Conservation (phyloP, 2,113 vertebrate genomes). For the Pardalotus punctatus region DNA sequence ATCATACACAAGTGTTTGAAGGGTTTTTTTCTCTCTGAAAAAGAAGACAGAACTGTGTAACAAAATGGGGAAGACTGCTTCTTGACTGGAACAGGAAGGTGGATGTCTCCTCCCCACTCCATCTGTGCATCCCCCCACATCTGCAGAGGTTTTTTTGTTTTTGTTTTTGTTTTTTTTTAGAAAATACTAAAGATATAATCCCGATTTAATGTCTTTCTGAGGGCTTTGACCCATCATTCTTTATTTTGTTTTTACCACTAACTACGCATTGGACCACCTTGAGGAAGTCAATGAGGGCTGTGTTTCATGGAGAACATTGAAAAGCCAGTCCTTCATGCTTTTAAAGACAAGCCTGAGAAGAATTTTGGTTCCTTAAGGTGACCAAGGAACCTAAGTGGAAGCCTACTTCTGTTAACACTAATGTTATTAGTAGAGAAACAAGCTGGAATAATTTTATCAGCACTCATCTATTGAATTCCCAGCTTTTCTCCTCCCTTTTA, state of each 20-base stretch:
- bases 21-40: neutral
- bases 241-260: neutral
- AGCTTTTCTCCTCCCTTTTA: neutral
- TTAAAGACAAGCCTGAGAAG: neutral
- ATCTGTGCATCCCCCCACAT: rapidly evolving
- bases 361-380: neutral
- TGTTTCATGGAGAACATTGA: neutral
- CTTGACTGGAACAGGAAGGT: neutral
- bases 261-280: neutral
- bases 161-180: neutral
- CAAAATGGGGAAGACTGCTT: neutral
- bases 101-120: neutral
- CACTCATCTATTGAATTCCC: neutral
- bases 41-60: neutral
- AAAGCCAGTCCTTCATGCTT: neutral
- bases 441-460: neutral
- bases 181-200: neutral
- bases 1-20: neutral
- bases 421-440: neutral
- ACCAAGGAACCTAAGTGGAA: neutral
- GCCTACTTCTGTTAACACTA: neutral
- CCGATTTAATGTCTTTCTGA: neutral
- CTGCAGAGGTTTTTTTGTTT: too few relatives aligned
- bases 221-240: neutral
- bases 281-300: neutral